phyloP scores from a whole-genome alignment of 2,888 invertebrate species.

The Melanostoma mellinum region DNA sequence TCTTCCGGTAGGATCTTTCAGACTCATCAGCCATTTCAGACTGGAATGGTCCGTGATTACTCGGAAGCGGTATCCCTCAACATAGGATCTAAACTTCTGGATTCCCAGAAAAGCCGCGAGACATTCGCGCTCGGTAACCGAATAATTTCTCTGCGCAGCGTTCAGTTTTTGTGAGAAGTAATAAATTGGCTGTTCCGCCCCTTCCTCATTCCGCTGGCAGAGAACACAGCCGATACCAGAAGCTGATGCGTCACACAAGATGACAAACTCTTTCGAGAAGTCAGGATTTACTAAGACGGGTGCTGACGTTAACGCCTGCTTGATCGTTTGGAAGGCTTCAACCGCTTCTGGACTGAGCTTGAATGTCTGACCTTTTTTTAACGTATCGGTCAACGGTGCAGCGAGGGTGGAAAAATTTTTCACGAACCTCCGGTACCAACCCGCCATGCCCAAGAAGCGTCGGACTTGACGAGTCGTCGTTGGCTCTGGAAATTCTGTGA shows the following conservation, averaged over 20 bases:
- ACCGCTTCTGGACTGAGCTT: not conserved
- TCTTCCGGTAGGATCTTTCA: not conserved
- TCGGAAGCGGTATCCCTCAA: conserved; percentile 30
- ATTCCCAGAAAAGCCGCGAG: conserved; percentile 42
- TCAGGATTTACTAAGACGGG: not conserved
- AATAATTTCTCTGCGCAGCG: too few relatives aligned
- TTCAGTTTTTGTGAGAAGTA: too few relatives aligned
- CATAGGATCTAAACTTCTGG: conserved; percentile 44
- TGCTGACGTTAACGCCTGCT: not conserved
- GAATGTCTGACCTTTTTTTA: not conserved
- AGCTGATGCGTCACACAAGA: conserved; percentile 3
- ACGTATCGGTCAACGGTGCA: not conserved
- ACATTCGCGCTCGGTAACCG: too few relatives aligned
- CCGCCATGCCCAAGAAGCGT: conserved; percentile 62
- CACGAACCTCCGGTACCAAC: conserved; percentile 21
- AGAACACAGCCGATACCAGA: not conserved
- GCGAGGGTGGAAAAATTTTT: not conserved
- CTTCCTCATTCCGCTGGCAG: not conserved
- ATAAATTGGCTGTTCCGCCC: too few relatives aligned
- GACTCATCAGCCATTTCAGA: too few relatives aligned
- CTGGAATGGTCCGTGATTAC: too few relatives aligned
- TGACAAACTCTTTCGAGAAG: not conserved
- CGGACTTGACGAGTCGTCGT: conserved; percentile 45
- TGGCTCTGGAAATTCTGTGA: conserved; percentile 26
- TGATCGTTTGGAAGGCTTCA: not conserved